Base-by-base conservation (phyloP, 2,888 invertebrate genomes). In the Pachycephus smyrnensis region DNA sequence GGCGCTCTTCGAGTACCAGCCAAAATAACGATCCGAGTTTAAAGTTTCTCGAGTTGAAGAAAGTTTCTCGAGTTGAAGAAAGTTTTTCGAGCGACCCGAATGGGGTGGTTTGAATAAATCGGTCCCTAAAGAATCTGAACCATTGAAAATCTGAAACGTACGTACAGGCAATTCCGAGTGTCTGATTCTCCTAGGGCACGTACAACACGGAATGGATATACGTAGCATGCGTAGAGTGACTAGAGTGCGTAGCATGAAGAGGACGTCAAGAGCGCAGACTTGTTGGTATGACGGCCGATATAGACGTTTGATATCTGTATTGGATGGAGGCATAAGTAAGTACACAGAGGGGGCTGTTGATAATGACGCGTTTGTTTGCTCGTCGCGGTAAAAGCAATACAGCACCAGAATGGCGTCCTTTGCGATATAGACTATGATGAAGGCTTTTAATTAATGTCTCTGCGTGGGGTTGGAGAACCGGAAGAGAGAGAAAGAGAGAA, bases 281-380 rank as follows among this genome's bases (percentile, higher is more conserved):
- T 55, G 55, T 55, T 55, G 23, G 55, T 55, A 23, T 55, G 23
- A 55, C 15, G 55, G 55, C 55, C 23, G 23, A 55, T 55, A 55
- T 71, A 71, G 71, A 71, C 31, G 71, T 31, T 33, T 32, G 31
- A 31, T 71, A 40, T 75, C 33, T 37, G 71, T 80, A 73, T 77
- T 76, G 77, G 76, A 78, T 82, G 73, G 78, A 80, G 80, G 73
- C 73, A 81, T 81, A 82, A 81, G 80, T 79, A 79, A 82, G 82
- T 77, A 80, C 75, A 82, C 77, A 82, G 71, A 80, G 81, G 76
- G 75, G 81, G 79, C 79, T 79, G 79, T 82, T 83, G 85, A 85
- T 85, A 84, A 85, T 83, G 85, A 82, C 80, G 81, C 82, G 80
- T 83, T 79, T 85, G 83, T 85, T 85, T 85, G 82, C 83, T 80